Base-by-base conservation (phyloP, 2,113 vertebrate genomes). In the Aspiorhynchus laticeps region DNA sequence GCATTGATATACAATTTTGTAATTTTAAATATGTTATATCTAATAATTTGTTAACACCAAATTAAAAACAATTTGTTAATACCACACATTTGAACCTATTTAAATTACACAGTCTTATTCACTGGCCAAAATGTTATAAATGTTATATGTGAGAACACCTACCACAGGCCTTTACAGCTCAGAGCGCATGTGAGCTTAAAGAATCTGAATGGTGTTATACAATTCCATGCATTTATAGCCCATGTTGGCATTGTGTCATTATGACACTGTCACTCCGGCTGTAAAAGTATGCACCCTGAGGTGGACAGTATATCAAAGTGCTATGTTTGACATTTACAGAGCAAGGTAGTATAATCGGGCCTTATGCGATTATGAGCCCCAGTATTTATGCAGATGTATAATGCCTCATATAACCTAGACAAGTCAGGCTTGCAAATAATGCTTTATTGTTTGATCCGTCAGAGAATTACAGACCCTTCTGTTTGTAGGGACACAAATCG, bases 301-400 rank as follows among this genome's bases (percentile, higher is more conserved):
- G 90, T 86, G n/a, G 84, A 91, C 90, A 83, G 87, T 95, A 94
- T 93, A 93, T 94, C 93, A 94, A 85, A 90, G 90, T 85, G 79
- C 91, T 91, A 88, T 84, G 92, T 92, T 93, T 94, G 94, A 95
- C 94, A 93, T 95, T 95, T 94, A 93, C 88, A 90, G 88, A 87
- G 88, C 88, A 71, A 87, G 48, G n/a, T 38, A 83, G 46, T 75
- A 83, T 59, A 87, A 59, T 87, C 24, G 24, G 91, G 89, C 87
- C 89, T 89, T 82, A 87, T 91, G 88, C 90, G 90, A 91, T 93
- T 92, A 94, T 90, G 90, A 93, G 87, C 80, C 87, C 86, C 89
- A 90, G 88, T 91, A 91, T 94, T 94, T 91, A 90, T 91, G 90
- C 92, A 93, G 90, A 92, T 89, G 91, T 92, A 92, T 90, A 93